A percentile compares a stretch with the other conserved stretches of the same genome.
Evolutionary conservation across 2,113 vertebrate species (phyloP).

Genomic region (Dasyprocta punctata): DNA sequence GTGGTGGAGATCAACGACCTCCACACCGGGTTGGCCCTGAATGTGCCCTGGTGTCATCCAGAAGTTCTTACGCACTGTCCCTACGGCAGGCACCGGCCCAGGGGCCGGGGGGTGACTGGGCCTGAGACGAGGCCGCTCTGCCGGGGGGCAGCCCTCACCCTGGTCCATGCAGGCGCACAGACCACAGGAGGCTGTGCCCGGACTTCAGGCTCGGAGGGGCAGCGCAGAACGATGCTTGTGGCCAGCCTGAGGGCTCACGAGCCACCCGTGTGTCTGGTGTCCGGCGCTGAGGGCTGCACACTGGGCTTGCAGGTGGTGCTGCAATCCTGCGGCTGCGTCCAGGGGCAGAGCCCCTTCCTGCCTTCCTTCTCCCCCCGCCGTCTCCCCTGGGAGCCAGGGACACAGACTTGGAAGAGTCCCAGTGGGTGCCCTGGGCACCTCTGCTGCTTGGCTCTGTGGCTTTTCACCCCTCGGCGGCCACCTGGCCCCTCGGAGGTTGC

Average conservation of each 20-base stretch:
- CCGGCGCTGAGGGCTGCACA: fast-evolving
- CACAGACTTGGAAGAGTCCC: background rate
- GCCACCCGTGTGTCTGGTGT: fast-evolving
- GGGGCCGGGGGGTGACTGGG: background rate
- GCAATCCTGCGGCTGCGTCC: background rate
- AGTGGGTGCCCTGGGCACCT: background rate
- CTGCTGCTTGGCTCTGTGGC: background rate
- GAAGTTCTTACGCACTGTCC: background rate
- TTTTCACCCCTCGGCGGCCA: background rate
- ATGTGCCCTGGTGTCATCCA: background rate
- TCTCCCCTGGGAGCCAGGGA: background rate
- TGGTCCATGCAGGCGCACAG: background rate
- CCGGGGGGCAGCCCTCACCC: background rate
- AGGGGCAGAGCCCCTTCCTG: background rate
- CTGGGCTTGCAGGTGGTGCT: too few relatives aligned
- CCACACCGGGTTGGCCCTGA: fast-evolving
- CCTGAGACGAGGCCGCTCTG: fast-evolving
- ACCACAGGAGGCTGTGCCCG: fast-evolving
- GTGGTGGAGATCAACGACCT: background rate
- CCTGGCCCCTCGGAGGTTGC: background rate
- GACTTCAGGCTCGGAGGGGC: background rate
- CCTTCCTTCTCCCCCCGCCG: too few relatives aligned
- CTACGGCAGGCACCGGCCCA: too few relatives aligned
- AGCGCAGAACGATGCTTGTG: fast-evolving
- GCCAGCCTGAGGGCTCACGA: background rate